These are phyloP conservation scores for Himalopsyche anomala DNA, from an alignment of 2,888 invertebrate species.

Conservation along the genomic window DNA sequence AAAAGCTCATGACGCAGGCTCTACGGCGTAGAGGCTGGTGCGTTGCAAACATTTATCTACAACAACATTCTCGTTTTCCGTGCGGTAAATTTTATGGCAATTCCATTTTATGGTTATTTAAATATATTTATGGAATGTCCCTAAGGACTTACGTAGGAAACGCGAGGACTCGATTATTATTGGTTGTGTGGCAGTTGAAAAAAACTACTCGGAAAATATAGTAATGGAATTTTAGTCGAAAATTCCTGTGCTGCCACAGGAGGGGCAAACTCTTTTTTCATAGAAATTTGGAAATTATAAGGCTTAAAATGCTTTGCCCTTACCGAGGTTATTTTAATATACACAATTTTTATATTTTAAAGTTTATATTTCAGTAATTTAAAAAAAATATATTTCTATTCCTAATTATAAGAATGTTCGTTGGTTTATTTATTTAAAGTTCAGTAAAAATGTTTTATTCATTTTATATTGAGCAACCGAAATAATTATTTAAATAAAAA, in stretches of 20 bases:
- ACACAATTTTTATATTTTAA: too few relatives aligned
- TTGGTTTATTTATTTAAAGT: too few relatives aligned
- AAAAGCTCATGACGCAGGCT: background rate
- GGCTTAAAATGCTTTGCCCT: too few relatives aligned
- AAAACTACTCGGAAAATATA: background rate
- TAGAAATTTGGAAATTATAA: too few relatives aligned
- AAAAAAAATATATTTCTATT: too few relatives aligned
- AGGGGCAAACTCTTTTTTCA: background rate
- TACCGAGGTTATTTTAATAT: too few relatives aligned
- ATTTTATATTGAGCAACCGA: too few relatives aligned
- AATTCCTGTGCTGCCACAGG: background rate
- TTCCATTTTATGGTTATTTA: constrained; percentile 34
- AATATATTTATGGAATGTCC: constrained; percentile 40
- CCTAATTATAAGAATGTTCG: too few relatives aligned
- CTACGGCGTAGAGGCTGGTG: constrained; percentile 10
- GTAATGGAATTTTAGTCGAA: background rate
- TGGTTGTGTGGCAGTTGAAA: background rate
- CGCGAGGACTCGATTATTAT: constrained; percentile 36
- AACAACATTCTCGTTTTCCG: background rate
- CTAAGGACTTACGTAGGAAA: constrained; percentile 16
- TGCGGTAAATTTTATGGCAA: constrained; percentile 20
- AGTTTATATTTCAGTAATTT: too few relatives aligned
- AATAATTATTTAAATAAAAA: too few relatives aligned
- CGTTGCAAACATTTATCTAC: constrained; percentile 12
- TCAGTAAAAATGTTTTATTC: too few relatives aligned